These are phyloP conservation scores for Chlorospingus semifuscus DNA, from an alignment of 2,797 vertebrate species.

Conservation along the genomic window DNA sequence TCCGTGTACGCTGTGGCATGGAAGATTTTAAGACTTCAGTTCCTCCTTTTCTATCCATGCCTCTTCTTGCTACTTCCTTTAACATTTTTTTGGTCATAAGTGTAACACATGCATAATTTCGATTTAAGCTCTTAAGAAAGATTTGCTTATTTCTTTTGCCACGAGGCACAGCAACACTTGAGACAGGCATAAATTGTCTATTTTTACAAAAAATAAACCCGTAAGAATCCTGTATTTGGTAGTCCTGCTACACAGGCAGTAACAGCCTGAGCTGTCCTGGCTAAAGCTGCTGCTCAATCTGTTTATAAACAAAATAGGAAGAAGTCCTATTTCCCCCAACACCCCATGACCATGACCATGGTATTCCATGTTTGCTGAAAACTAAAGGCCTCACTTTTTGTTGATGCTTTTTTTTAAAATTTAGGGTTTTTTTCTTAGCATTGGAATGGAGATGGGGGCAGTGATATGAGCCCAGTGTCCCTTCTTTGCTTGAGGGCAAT, in stretches of 20 bases:
- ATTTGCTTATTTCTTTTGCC: background rate
- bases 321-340: background rate
- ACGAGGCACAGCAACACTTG: background rate
- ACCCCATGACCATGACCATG: background rate
- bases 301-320: background rate
- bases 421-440: fast-evolving
- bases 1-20: background rate
- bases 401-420: background rate
- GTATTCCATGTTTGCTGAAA: background rate
- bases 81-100: background rate
- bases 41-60: background rate
- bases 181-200: background rate
- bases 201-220: background rate
- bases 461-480: background rate
- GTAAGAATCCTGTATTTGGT: background rate
- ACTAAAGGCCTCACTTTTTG: background rate
- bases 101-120: background rate
- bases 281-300: background rate
- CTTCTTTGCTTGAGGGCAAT: background rate
- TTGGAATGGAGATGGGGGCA: background rate
- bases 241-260: background rate
- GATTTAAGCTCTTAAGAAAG: background rate
- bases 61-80: background rate
- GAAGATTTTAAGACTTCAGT: background rate
- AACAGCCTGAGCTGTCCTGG: background rate